Percentiles rank a stretch among this genome's conserved stretches.
phyloP scores from a whole-genome alignment of 2,888 invertebrate genomes.

The Tanaodytes sp. region DNA sequence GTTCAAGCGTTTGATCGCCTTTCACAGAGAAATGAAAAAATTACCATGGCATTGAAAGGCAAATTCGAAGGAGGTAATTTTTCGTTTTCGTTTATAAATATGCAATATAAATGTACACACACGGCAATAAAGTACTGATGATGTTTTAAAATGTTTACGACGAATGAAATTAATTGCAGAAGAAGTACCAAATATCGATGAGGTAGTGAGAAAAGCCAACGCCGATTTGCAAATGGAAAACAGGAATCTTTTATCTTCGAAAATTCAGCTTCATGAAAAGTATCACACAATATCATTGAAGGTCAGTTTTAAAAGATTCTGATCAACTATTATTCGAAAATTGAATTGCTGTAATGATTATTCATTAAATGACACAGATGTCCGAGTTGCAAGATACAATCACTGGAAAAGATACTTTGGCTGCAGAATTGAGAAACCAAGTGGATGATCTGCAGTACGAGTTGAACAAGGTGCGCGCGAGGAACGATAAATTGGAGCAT shows the following conservation, averaged over 20 bases:
- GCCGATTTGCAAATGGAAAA: constrained; percentile 92
- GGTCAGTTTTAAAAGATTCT: no score
- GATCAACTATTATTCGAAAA: background rate
- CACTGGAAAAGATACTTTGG: constrained; percentile 93
- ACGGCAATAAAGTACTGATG: no score
- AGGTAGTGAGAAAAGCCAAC: constrained; percentile 88
- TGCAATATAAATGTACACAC: constrained; percentile 4
- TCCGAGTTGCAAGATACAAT: constrained; percentile 90
- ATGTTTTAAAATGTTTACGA: no score
- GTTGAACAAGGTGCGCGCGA: constrained; percentile 86
- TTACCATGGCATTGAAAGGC: constrained; percentile 89
- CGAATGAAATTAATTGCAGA: constrained; percentile 73
- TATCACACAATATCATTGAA: constrained; percentile 94
- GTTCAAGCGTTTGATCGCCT: constrained; percentile 96
- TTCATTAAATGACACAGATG: no score
- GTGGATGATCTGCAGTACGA: constrained; percentile 97
- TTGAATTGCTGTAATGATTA: no score
- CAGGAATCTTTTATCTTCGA: constrained; percentile 89
- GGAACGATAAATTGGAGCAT: constrained; percentile 93
- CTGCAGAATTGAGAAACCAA: constrained; percentile 94
- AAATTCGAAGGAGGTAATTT: constrained; percentile 80
- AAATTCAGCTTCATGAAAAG: constrained; percentile 92
- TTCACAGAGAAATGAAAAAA: constrained; percentile 96
- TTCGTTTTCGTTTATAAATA: background rate
- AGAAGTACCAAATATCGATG: constrained; percentile 83